Conservation (phyloP, 2,888 invertebrate genomes). For the Orthosia gracilis region DNA sequence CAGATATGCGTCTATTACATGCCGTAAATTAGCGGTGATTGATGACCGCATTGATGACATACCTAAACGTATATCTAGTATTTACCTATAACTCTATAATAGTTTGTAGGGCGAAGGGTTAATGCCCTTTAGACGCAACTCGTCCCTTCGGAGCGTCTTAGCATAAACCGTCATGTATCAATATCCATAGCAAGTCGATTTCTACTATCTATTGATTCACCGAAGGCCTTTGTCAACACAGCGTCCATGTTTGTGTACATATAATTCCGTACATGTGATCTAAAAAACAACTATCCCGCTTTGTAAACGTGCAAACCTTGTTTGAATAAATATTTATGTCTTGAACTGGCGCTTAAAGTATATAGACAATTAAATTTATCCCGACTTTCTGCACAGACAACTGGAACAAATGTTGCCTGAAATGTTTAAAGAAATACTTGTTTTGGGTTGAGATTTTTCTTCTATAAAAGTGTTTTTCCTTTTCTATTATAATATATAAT, state of each 20-base stretch:
- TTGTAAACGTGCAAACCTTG: constrained; percentile 22
- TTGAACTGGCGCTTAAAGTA: constrained; percentile 43
- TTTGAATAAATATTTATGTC: constrained; percentile 48
- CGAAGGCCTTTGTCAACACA: constrained; percentile 14
- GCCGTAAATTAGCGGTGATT: constrained; percentile 79
- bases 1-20: constrained; percentile 40
- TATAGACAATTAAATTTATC: constrained; percentile 51
- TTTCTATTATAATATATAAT: background rate
- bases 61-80: constrained; percentile 59
- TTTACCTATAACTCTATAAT: constrained; percentile 22
- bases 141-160: constrained; percentile 32
- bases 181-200: constrained; percentile 25
- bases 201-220: constrained; percentile 35
- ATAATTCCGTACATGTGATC: constrained; percentile 5
- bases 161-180: constrained; percentile 22
- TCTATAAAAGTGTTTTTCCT: background rate
- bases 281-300: constrained; percentile 17
- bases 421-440: constrained; percentile 19
- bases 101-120: constrained; percentile 67
- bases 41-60: constrained; percentile 68
- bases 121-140: constrained; percentile 66
- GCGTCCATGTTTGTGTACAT: constrained; percentile 2
- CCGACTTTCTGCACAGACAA: constrained; percentile 25
- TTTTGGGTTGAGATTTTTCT: background rate
- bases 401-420: constrained; percentile 28